Evolutionary conservation across 1,140 invertebrate species (phyloP).

Genomic region (Homalodisca vitripennis): DNA sequence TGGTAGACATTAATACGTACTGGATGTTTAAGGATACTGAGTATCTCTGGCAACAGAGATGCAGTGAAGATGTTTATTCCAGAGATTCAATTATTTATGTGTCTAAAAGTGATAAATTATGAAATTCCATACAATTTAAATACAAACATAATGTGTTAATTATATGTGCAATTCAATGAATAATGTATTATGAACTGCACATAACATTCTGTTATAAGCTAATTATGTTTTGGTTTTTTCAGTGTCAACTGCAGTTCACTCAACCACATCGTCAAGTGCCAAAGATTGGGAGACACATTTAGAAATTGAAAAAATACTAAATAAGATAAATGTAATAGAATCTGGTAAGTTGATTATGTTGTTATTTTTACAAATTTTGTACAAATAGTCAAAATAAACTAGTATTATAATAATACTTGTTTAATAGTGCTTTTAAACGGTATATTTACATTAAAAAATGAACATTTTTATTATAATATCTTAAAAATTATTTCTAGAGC

Average conservation of each 20-base stretch:
- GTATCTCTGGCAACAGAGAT: too few species aligned
- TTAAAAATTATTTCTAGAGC: not conserved
- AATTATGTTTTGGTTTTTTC: conserved; percentile 27
- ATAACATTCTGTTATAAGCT: not conserved
- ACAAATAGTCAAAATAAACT: not conserved
- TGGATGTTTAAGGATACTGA: too few species aligned
- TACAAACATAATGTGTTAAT: too few species aligned
- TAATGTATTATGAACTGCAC: not conserved
- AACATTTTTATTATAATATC: conserved; percentile 1
- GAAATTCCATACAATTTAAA: not conserved
- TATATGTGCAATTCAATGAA: not conserved
- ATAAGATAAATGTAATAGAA: conserved; percentile 52
- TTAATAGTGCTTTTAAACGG: not conserved
- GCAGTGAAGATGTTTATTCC: too few species aligned
- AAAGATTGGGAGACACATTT: conserved; percentile 53
- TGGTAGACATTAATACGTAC: too few species aligned
- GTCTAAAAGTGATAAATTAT: not conserved
- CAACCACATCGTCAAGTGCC: conserved; percentile 21
- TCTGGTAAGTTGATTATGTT: conserved; percentile 34
- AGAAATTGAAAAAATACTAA: conserved; percentile 50
- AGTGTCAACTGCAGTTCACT: conserved; percentile 36
- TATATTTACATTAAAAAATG: not conserved
- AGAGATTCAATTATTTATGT: too few species aligned
- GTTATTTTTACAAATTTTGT: not conserved
- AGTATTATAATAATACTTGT: not conserved